Percentiles rank a stretch among this genome's conserved stretches.
Conservation (phyloP, 2,888 invertebrate species). For the Acleris sparsana region DNA sequence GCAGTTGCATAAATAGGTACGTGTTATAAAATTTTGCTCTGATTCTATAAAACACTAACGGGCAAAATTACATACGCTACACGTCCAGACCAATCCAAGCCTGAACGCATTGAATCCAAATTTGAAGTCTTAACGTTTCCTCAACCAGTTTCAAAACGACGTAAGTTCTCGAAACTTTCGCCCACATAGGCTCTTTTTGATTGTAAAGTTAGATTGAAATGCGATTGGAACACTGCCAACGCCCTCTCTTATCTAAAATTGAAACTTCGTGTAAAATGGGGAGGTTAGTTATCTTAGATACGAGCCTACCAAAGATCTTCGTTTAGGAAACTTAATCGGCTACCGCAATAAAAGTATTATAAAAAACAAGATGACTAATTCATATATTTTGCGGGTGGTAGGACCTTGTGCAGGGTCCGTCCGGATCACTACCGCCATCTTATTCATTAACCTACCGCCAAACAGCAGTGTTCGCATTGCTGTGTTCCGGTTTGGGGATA, state of each 20-base stretch:
- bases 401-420: too few species aligned
- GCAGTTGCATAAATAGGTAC: neutral
- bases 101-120: slow-evolving; percentile 31
- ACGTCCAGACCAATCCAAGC: slow-evolving; percentile 25
- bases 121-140: slow-evolving; percentile 10
- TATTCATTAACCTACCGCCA: too few species aligned
- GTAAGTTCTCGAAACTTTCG: neutral
- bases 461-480: too few species aligned
- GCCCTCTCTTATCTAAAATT: slow-evolving; percentile 37
- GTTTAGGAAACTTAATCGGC: neutral
- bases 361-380: too few species aligned
- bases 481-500: too few species aligned
- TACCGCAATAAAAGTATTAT: too few species aligned
- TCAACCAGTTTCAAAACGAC: neutral
- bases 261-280: slow-evolving; percentile 36
- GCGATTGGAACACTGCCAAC: slow-evolving; percentile 30
- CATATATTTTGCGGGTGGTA: too few species aligned
- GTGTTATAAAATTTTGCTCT: neutral
- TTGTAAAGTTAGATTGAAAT: slow-evolving; percentile 3
- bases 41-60: slow-evolving; percentile 8
- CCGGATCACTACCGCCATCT: too few species aligned
- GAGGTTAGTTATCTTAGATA: slow-evolving; percentile 27
- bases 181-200: slow-evolving; percentile 4
- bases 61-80: neutral
- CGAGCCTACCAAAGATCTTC: slow-evolving; percentile 12